Base-by-base conservation (phyloP, 2,797 vertebrate species). In the Cirrhinus molitorella region DNA sequence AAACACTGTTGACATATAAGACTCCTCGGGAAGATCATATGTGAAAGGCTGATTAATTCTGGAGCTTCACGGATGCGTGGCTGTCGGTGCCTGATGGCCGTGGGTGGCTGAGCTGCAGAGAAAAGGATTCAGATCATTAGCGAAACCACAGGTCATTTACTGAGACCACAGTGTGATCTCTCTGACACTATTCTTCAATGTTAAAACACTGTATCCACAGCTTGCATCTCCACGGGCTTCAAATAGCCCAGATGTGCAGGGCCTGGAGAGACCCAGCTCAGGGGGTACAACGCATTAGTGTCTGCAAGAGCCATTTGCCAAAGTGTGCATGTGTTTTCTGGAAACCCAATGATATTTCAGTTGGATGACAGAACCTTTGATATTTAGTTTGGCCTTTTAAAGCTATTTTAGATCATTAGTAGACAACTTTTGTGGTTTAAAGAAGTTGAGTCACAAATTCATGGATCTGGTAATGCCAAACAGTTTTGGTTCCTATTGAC, bases 201-300 rank as follows among this genome's bases (percentile, higher is more conserved):
- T 91, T 93, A 85, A 89, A 91, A 88, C 91, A 90, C 90, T 94
- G 94, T 94, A 93, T 94, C 94, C 92, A 94, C 94, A 96, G 93
- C 94, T 94, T 95, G 93, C 89, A 88, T 93, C 94, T 94, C 90
- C 76, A 79, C 87, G 81, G 92, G 93, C 91, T 91, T 93, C 93
- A 92, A 93, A 93, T 90, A 89, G 91, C 90, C 92, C 95, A 94
- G 92, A 94, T 94, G 94, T 92, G 87, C 89, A 89, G 83, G 81
- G 91, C 92, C 91, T 87, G 91, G 90, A 88, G 92, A 88, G 92
- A 86, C 85, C 16, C 75, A 59, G 12, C 83, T 88, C 89, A 83
- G 84, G 86, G 83, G 77, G 89, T 83, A 91, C 88, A 88, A 77
- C 79, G 75, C 84, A 74, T 85, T 63, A 84, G 72, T 87, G 88